Evolutionary conservation across 1,140 invertebrate species (phyloP), one percentile per base, ranked within the genome.

Genomic region (Diorhabda carinulata): DNA sequence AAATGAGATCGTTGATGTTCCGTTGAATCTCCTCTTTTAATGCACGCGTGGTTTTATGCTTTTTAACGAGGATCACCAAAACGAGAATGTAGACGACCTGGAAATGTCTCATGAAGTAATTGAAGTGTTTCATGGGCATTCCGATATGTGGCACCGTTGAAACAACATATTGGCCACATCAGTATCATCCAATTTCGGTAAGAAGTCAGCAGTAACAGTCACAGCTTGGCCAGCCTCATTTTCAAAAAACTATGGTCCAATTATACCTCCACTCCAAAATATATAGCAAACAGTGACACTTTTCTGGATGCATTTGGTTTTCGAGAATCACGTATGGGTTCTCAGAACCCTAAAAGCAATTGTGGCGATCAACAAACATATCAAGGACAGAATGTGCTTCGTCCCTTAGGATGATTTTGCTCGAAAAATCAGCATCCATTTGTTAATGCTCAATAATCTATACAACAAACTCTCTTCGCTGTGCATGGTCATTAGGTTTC

Each of bases 81-180:
- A 52, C 8, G 45, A 52, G 45, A 52, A 6, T 2, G 45, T 52
- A 52, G 5, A 52, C 5, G 45, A 52, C 8, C 45, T 6, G 45
- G 45, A 52, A 9, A 52, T 52, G 1, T 52, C 8, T 52, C 45
- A 52, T 52, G 45, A 5, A 52, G 45, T 25, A 52, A 52, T 52
- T 47, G 8, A 47, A 47, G 5, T 47, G 45, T 47, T 47, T 47
- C 45, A 47, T 47, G 45, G 5, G 8, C 5, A 69, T 59, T 74
- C 41, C 68, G 70, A 44, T 67, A 70, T 61, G 68, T 68, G 66
- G 66, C 72, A 52, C 72, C 69, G 58, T 75, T 68, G 52, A 74
- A 70, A 64, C 73, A 5, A 47, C 69, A 77, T 74, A 68, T 59
- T 61, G 58, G 3, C 4, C 0, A 62, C 57, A 6, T 58, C 9